Conservation (phyloP, 2,888 invertebrate species). For the Boloria selene region DNA sequence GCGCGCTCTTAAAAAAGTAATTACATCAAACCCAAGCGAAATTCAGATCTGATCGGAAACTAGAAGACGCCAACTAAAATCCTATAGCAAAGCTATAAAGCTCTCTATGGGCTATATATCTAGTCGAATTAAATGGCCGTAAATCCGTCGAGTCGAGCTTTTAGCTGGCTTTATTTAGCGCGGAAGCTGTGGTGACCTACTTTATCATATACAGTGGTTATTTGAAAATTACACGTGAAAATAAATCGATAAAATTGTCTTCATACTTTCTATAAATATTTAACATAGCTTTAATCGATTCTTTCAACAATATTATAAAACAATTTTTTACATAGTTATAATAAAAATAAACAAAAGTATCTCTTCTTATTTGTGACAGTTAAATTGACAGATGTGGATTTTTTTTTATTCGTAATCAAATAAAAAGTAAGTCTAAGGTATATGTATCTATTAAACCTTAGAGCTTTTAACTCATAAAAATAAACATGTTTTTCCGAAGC, state of each 20-base stretch:
- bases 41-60: constrained; percentile 21
- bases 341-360: too few species aligned
- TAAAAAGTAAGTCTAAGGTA: too few species aligned
- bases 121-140: constrained; percentile 66
- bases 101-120: constrained; percentile 61
- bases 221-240: constrained; percentile 15
- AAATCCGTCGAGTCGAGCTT: constrained; percentile 69
- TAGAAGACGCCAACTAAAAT: constrained; percentile 28
- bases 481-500: not conserved
- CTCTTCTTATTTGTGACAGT: too few species aligned
- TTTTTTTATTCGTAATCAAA: too few species aligned
- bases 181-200: constrained; percentile 63
- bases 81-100: constrained; percentile 53
- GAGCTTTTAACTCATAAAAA: too few species aligned
- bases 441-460: too few species aligned
- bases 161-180: constrained; percentile 59
- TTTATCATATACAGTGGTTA: constrained; percentile 40
- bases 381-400: too few species aligned
- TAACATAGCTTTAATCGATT: too few species aligned
- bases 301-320: too few species aligned
- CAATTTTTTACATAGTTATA: too few species aligned
- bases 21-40: constrained; percentile 7
- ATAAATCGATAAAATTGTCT: not conserved
- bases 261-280: not conserved
- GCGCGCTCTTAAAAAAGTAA: constrained; percentile 14